A percentile compares a stretch with the other conserved stretches of the same genome.
Conservation (phyloP, 2,888 invertebrate genomes). For the Leptopterna dolabrata region DNA sequence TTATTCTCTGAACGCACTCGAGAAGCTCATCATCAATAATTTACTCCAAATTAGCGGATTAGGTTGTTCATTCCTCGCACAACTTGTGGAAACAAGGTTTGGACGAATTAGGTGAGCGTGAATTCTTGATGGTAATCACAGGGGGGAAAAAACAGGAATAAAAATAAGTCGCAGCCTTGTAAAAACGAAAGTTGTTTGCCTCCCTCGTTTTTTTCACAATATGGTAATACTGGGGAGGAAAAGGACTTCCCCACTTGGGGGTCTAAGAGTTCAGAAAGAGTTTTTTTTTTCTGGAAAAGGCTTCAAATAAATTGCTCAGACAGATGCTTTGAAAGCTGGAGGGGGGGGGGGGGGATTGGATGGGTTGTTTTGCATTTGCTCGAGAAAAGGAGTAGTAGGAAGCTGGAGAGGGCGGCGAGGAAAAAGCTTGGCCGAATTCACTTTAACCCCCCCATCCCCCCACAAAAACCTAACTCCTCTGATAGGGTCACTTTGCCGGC, state of each 20-base stretch:
- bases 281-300: conserved; percentile 40
- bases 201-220: conserved; percentile 36
- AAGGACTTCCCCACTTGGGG: conserved; percentile 36
- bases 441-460: conserved; percentile 18
- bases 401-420: neutral
- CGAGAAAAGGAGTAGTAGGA: neutral
- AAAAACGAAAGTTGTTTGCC: conserved; percentile 48
- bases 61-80: neutral
- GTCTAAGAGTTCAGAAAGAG: conserved; percentile 53
- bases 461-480: conserved; percentile 29
- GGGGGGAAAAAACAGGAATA: conserved; percentile 1
- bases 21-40: too few species aligned
- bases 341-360: conserved; percentile 10
- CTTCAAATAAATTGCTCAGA: conserved; percentile 52
- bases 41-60: neutral
- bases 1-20: too few species aligned
- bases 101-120: neutral
- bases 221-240: conserved; percentile 40
- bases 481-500: conserved; percentile 58
- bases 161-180: conserved; percentile 3
- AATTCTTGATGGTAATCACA: neutral
- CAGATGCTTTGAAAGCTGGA: conserved; percentile 55
- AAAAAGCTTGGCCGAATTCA: conserved; percentile 44
- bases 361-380: conserved; percentile 55
- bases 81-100: neutral